Evolutionary conservation across 2,113 vertebrate genomes (phyloP).

Genomic region (Tapirus terrestris): DNA sequence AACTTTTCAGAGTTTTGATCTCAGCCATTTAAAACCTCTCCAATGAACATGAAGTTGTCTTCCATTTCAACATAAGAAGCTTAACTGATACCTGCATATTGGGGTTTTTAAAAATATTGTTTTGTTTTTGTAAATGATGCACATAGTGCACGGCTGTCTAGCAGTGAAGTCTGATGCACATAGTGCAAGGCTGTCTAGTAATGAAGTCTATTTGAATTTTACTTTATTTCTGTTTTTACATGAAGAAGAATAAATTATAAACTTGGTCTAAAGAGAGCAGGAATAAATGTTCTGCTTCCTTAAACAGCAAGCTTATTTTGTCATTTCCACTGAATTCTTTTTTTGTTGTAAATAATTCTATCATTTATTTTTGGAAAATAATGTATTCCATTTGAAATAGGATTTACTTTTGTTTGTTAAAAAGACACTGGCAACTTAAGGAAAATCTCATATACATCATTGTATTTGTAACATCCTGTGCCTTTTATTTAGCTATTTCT

Average conservation of each 20-base stretch:
- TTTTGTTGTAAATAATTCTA: background rate
- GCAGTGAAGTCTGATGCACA: background rate
- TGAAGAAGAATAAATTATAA: slow-evolving; percentile 4
- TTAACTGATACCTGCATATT: background rate
- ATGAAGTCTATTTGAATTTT: background rate
- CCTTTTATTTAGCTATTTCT: background rate
- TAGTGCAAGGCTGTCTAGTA: background rate
- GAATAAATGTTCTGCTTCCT: slow-evolving; percentile 38
- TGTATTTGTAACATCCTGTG: background rate
- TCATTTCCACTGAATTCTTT: background rate
- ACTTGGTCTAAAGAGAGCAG: background rate
- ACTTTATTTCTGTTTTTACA: background rate
- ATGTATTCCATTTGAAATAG: slow-evolving; percentile 19
- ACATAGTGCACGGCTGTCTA: background rate
- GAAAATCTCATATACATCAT: background rate
- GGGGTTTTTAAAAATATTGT: background rate
- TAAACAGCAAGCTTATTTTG: background rate
- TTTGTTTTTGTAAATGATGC: slow-evolving; percentile 14
- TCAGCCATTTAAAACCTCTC: background rate
- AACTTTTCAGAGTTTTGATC: background rate
- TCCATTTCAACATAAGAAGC: background rate
- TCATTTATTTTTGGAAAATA: slow-evolving; percentile 37
- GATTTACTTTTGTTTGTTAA: background rate
- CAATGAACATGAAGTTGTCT: background rate
- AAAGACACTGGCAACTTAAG: background rate